These are phyloP conservation scores for Drosophila pandora DNA, from an alignment of 1,140 invertebrate species.

Conservation along the genomic window DNA sequence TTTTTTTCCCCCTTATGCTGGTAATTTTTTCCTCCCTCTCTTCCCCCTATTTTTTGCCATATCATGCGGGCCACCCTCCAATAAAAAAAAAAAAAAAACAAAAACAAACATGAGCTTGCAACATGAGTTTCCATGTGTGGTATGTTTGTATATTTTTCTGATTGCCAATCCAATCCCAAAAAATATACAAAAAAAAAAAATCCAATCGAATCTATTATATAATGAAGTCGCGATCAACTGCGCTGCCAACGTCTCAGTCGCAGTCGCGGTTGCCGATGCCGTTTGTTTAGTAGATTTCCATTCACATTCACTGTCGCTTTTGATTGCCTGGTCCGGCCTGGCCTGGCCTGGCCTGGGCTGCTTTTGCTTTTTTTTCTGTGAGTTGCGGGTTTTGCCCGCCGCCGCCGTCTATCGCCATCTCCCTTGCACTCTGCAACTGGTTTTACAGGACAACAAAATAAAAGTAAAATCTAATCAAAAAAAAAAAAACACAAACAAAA, in stretches of 20 bases:
- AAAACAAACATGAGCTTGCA: slow-evolving; percentile 32
- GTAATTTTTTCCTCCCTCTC: slow-evolving; percentile 3
- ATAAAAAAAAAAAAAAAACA: slow-evolving; percentile 2
- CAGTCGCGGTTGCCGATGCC: slow-evolving; percentile 18
- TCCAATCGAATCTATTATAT: slow-evolving; percentile 80
- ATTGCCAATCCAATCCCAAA: slow-evolving; percentile 55
- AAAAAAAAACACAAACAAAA: neutral
- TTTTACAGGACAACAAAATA: slow-evolving; percentile 57
- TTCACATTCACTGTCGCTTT: slow-evolving; percentile 80
- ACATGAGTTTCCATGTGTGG: slow-evolving; percentile 34
- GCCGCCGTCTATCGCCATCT: slow-evolving; percentile 8
- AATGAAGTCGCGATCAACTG: slow-evolving; percentile 62
- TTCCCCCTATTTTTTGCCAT: slow-evolving; percentile 12
- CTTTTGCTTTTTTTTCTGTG: slow-evolving; percentile 32
- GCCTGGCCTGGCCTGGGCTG: neutral
- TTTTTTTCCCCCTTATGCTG: slow-evolving; percentile 19
- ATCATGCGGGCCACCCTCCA: slow-evolving; percentile 42
- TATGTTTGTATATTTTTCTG: slow-evolving; percentile 12
- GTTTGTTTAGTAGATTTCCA: slow-evolving; percentile 80
- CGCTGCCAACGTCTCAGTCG: slow-evolving; percentile 5
- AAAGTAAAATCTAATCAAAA: slow-evolving; percentile 9
- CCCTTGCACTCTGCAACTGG: slow-evolving; percentile 38
- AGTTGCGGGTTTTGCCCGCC: slow-evolving; percentile 40
- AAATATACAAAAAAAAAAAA: slow-evolving; percentile 40
- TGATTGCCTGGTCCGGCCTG: slow-evolving; percentile 48